Evolutionary conservation across 2,797 vertebrate species (phyloP).

Genomic region (Luscinia megarhynchos): DNA sequence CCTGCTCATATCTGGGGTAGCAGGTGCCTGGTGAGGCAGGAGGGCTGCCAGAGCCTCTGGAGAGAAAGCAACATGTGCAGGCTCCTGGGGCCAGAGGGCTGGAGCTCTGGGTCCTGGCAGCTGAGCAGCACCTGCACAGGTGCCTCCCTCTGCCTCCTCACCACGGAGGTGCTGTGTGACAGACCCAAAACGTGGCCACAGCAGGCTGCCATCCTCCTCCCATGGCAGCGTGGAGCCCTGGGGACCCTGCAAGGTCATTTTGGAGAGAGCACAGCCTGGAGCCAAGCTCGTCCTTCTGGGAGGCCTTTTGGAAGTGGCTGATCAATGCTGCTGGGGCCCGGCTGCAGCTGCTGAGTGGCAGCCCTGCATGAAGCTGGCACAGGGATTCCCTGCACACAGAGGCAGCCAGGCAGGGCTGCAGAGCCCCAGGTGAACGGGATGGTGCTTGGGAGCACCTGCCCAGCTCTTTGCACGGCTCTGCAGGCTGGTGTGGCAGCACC

Average conservation of each 20-base stretch:
- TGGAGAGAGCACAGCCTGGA: background rate
- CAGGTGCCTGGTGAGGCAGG: accelerated
- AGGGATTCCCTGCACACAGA: accelerated
- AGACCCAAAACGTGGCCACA: background rate
- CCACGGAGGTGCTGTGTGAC: accelerated
- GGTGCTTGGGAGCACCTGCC: background rate
- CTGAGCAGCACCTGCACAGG: background rate
- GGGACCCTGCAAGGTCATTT: accelerated
- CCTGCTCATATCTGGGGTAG: no score
- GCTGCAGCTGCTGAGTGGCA: accelerated
- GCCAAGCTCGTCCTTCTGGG: accelerated
- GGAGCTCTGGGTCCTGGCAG: accelerated
- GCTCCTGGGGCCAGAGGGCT: background rate
- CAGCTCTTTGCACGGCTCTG: accelerated
- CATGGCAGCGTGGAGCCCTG: accelerated
- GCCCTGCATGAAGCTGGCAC: accelerated
- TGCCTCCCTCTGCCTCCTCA: background rate
- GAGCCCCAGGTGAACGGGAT: accelerated
- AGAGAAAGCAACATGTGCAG: accelerated
- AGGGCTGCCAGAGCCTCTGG: background rate
- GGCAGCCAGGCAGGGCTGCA: background rate
- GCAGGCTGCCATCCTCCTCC: accelerated
- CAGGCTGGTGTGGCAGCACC: accelerated
- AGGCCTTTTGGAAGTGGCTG: background rate
- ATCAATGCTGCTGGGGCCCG: background rate